A percentile compares a stretch with the other conserved stretches of the same genome.
phyloP scores from a whole-genome alignment of 2,113 vertebrate species.

The Apus apus region DNA sequence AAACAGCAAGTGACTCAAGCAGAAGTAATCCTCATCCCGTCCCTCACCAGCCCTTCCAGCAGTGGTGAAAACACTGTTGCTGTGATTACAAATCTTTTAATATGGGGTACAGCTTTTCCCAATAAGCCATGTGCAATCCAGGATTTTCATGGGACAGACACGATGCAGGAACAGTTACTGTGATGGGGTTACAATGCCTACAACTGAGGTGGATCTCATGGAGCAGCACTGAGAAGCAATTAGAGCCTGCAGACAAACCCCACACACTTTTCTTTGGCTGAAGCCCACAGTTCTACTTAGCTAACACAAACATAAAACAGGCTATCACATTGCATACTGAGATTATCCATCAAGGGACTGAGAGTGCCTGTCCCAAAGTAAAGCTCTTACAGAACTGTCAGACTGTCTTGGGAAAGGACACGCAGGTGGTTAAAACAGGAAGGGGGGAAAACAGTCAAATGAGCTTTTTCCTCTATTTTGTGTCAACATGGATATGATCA shows the following conservation, averaged over 20 bases:
- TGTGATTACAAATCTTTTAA: neutral
- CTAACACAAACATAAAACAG: neutral
- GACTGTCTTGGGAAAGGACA: neutral
- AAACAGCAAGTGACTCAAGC: neutral
- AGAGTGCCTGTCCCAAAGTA: neutral
- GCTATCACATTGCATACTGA: constrained; percentile 14
- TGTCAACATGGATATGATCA: neutral
- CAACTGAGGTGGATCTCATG: rapidly evolving
- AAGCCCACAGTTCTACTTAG: neutral
- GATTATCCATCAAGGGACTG: constrained; percentile 19
- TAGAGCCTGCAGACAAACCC: neutral
- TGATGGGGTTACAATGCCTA: neutral
- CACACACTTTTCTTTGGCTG: neutral
- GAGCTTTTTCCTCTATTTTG: neutral
- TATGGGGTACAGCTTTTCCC: neutral
- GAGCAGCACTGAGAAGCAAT: neutral
- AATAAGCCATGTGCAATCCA: neutral
- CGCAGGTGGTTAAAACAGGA: neutral
- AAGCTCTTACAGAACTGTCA: neutral
- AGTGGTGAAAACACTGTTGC: neutral
- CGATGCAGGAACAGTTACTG: neutral
- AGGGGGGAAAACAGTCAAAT: neutral
- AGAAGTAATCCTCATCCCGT: neutral
- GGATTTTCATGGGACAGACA: neutral
- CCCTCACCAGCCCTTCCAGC: neutral